A percentile compares a stretch with the other conserved stretches of the same genome.
These are phyloP conservation scores for Patella depressa DNA, from an alignment of 2,888 invertebrate species.

Conservation along the genomic window DNA sequence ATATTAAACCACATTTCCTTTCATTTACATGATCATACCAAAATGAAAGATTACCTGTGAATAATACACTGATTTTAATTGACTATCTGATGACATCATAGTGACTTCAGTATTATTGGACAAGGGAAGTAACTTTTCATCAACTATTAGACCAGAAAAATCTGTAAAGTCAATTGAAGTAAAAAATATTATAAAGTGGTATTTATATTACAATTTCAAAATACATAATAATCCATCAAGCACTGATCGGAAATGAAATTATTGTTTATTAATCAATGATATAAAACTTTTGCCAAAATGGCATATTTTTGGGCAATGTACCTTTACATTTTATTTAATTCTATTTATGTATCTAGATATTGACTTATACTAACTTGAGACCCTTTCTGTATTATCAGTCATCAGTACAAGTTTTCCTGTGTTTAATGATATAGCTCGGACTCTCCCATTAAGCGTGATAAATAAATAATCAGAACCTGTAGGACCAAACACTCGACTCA, in stretches of 20 bases:
- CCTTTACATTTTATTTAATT: too few relatives aligned
- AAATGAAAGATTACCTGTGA: slow-evolving; percentile 38
- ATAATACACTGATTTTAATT: slow-evolving; percentile 47
- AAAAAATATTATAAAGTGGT: too few relatives aligned
- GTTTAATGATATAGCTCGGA: slow-evolving; percentile 53
- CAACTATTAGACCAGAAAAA: slow-evolving; percentile 47
- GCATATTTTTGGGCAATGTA: too few relatives aligned
- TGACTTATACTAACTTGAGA: slow-evolving; percentile 18
- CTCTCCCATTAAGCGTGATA: slow-evolving; percentile 47
- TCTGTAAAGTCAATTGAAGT: slow-evolving; percentile 13
- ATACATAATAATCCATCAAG: too few relatives aligned
- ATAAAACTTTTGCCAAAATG: too few relatives aligned
- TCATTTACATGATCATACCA: not conserved
- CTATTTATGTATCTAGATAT: too few relatives aligned
- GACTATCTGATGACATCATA: slow-evolving; percentile 45
- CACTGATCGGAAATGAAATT: too few relatives aligned
- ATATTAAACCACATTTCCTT: not conserved
- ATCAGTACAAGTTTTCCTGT: slow-evolving; percentile 53
- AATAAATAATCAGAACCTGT: slow-evolving; percentile 62
- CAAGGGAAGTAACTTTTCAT: slow-evolving; percentile 37
- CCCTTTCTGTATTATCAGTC: slow-evolving; percentile 32
- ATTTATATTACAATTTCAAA: too few relatives aligned
- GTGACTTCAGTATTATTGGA: slow-evolving; percentile 43
- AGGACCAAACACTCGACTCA: slow-evolving; percentile 51
- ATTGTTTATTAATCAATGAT: too few relatives aligned